Conservation (phyloP, 2,888 invertebrate species). For the Ditula angustiorana region DNA sequence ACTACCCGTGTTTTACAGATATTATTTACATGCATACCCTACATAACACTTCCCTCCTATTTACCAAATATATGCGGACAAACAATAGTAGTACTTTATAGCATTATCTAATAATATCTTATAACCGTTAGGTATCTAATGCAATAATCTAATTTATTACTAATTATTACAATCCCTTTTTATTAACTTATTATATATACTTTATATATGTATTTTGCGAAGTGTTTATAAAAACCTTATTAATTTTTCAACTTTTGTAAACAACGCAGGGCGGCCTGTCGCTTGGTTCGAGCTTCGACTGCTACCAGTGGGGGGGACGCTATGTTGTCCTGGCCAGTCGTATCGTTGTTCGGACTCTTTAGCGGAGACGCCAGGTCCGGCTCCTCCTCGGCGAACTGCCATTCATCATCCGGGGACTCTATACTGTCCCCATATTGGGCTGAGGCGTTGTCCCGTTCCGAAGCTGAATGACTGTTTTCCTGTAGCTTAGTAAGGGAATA, state of each 20-base stretch:
- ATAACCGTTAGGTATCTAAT: too few species aligned
- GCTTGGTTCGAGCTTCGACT: not conserved
- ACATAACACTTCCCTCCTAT: conserved; percentile 3
- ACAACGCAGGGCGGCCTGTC: conserved; percentile 5
- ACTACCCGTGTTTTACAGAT: too few species aligned
- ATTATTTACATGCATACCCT: not conserved
- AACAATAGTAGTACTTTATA: not conserved
- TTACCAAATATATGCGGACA: not conserved
- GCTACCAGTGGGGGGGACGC: not conserved
- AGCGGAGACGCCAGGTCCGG: too few species aligned
- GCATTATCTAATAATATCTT: too few species aligned
- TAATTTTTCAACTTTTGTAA: conserved; percentile 1
- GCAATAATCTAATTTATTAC: too few species aligned
- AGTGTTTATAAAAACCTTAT: not conserved
- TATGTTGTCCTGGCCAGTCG: not conserved
- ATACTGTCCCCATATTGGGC: not conserved
- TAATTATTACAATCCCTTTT: too few species aligned
- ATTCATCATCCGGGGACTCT: not conserved
- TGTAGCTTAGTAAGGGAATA: not conserved
- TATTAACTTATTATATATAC: not conserved
- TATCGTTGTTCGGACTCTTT: not conserved
- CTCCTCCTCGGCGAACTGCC: not conserved
- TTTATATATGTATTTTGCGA: not conserved
- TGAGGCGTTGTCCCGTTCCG: not conserved
- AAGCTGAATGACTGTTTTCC: not conserved